Conservation (phyloP, 1,140 invertebrate species). For the Theocolax elegans region DNA sequence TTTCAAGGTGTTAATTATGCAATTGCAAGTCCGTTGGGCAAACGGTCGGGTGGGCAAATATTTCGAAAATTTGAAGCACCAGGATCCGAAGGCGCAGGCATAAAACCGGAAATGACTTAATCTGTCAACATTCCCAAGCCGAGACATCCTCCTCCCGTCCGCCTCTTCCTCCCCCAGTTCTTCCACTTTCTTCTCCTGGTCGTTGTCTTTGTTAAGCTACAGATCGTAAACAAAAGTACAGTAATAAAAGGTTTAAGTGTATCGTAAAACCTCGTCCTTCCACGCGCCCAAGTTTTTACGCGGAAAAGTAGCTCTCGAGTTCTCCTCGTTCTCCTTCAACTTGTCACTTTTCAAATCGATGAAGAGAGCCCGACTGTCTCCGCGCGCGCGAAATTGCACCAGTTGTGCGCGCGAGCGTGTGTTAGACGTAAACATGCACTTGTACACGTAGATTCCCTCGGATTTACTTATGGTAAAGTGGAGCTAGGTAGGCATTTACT, state of each 20-base stretch:
- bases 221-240: conserved; percentile 36
- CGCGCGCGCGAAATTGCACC: conserved; percentile 23
- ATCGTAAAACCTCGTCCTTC: conserved; percentile 22
- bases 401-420: not conserved
- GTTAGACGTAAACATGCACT: not conserved
- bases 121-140: conserved; percentile 29
- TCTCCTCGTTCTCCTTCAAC: not conserved
- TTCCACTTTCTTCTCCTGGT: too few species aligned
- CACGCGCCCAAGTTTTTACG: conserved; percentile 15
- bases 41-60: not conserved
- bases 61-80: not conserved
- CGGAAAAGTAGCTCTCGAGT: conserved; percentile 2
- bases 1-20: not conserved
- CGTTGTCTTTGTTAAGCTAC: conserved; percentile 33
- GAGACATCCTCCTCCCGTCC: not conserved
- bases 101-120: conserved; percentile 31
- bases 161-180: too few species aligned
- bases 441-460: not conserved
- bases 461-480: conserved; percentile 16
- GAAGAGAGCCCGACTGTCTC: conserved; percentile 12
- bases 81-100: not conserved
- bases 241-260: conserved; percentile 34
- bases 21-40: not conserved
- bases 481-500: not conserved
- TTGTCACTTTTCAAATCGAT: conserved; percentile 34